Base-by-base conservation (phyloP, 2,797 vertebrate genomes). In the Intellagama lesueurii region DNA sequence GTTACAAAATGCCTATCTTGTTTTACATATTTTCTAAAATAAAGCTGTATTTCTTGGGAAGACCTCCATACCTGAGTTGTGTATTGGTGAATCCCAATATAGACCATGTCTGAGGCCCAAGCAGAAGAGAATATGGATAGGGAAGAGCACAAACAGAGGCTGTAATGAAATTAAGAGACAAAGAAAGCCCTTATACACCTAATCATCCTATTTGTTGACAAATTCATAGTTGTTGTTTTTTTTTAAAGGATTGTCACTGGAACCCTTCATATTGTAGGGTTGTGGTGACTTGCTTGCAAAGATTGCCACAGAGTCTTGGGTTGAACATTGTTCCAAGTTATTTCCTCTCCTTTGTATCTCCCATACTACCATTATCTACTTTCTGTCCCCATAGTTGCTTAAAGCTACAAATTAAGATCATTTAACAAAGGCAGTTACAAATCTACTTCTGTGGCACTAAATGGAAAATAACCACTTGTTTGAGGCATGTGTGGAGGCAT, bases 11-110 rank as follows among this genome's bases (percentile, higher is more conserved):
- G 0, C 17, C 16, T 66, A 28, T 35, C 16, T 14, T 82, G 44
- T 4, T 69, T 73, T 81, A 68, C 75, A 76, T 28, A 8, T 40
- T 69, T 82, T 66, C 52, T 82, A 66, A 89, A 89, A 32, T 40
- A 35, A 60, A 72, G 66, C 9, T 26, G 19, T 44, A 16, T 44
- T n/a, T 70, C 35, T 70, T 12, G 47, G 6, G 35, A 32, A 81
- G 56, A 66, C 78, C 40, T 75, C 60, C 44, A 35, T 52, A 40
- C 9, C 30, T 52, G 73, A 24, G 28, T 24, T 44, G 16, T 70
- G n/a, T 32, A 77, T 77, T 40, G 56, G 16, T 70, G n/a, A 44
- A 77, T 87, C 49, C 66, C 72, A 22, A 64, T 44, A 7, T 8
- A 75, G 52, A 76, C 40, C 8, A 76, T n/a, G 12, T 69, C 19